Conservation (phyloP, 2,113 vertebrate genomes). For the Notarius quadriscutis region DNA sequence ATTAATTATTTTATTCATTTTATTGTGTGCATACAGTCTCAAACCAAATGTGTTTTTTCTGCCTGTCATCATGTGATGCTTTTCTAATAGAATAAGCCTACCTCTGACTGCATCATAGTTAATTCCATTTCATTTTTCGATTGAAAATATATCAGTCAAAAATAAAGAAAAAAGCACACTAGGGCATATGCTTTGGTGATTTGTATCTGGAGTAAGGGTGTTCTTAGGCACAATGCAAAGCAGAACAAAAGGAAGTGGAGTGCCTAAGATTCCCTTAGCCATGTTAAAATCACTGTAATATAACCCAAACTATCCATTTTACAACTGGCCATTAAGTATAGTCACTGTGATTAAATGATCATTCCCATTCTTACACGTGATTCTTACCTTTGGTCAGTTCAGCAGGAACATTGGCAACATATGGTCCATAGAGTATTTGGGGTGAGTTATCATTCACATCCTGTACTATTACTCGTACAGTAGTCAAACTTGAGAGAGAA, state of each 20-base stretch:
- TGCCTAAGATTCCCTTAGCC: not conserved
- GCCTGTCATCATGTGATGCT: not conserved
- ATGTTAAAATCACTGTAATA: not conserved
- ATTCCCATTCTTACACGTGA: not conserved
- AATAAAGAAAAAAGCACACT: not conserved
- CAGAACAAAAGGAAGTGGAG: not conserved
- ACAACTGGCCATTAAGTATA: not conserved
- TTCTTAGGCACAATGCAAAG: not conserved
- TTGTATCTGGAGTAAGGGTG: not conserved
- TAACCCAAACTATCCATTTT: not conserved
- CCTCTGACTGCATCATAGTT: too few relatives aligned
- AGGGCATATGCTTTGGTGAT: not conserved
- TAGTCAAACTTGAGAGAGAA: slow-evolving; percentile 66
- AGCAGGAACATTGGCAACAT: slow-evolving; percentile 69
- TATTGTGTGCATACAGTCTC: not conserved
- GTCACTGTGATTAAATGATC: not conserved
- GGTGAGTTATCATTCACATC: slow-evolving; percentile 75
- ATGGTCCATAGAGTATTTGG: slow-evolving; percentile 71
- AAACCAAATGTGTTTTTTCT: not conserved
- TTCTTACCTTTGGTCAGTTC: slow-evolving; percentile 64
- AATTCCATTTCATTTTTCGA: not conserved
- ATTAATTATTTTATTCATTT: not conserved
- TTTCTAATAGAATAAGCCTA: not conserved
- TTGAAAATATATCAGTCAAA: not conserved
- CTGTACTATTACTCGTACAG: slow-evolving; percentile 65